Evolutionary conservation across 2,797 vertebrate species (phyloP).

Genomic region (Picus viridis): DNA sequence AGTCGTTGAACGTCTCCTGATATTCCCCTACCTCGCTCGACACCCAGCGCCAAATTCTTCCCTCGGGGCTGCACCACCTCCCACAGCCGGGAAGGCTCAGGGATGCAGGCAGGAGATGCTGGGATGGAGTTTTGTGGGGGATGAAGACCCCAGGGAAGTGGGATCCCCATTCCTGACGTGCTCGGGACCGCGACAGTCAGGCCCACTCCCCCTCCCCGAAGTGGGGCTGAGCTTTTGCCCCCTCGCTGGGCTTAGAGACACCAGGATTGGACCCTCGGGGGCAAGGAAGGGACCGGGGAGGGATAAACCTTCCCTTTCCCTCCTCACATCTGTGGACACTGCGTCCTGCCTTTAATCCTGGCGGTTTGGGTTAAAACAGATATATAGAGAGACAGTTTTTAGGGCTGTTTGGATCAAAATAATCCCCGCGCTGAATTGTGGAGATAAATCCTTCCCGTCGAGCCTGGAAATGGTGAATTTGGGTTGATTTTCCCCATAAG

Average conservation of each 20-base stretch:
- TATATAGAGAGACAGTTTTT: fast-evolving
- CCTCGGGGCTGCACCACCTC: neutral
- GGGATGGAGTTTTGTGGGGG: neutral
- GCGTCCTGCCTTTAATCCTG: neutral
- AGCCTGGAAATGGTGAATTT: fast-evolving
- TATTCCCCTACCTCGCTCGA: neutral
- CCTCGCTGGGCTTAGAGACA: neutral
- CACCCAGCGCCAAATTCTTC: neutral
- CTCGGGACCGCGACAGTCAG: neutral
- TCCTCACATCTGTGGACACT: fast-evolving
- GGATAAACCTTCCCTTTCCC: no score
- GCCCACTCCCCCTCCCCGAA: no score
- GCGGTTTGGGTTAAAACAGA: neutral
- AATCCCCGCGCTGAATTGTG: fast-evolving
- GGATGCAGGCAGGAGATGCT: neutral
- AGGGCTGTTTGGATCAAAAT: neutral
- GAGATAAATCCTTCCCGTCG: neutral
- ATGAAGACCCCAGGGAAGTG: no score
- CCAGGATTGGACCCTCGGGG: neutral
- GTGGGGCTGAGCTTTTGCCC: neutral
- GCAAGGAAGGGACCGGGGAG: neutral
- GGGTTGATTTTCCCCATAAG: no score
- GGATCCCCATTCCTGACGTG: no score
- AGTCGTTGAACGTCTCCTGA: neutral
- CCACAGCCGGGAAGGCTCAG: neutral